Base-by-base conservation (phyloP, 2,113 vertebrate genomes). In the Mesocricetus auratus region DNA sequence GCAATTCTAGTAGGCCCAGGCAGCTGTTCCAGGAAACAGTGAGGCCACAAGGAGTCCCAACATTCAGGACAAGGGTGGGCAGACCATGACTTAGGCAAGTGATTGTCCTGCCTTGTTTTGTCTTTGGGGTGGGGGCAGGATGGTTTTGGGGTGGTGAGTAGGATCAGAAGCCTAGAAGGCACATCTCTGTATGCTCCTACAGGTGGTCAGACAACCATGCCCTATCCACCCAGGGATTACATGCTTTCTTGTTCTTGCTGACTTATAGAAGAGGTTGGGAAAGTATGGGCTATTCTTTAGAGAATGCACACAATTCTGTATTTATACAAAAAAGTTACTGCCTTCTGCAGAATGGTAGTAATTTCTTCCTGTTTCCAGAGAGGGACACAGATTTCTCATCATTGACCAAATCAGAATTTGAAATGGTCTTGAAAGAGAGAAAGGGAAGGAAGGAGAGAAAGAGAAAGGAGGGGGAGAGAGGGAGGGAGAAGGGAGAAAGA, bases 161-260 rank as follows among this genome's bases (percentile, higher is more conserved):
- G 58, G 47, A 42, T 71, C 24, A 75, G 31, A 58, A 26, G 9
- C 13, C 39, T 10, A 8, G 17, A 77, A 68, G 73, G 64, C 24
- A 17, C 0, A 21, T 26, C 78, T 58, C 71, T 75, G 60, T 15
- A 39, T 3, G 15, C 0, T 17, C 7, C 7, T n/a, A 36, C 50
- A 85, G 75, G 85, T 62, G 58, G 47, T 19, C 33, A 21, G 31
- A 4, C 11, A 1, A 53, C 22, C 69, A 1, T 85, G 71, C 33
- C 9, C 29, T 39, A 6, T 47, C 29, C 8, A 33, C 0, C 0
- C 1, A 69, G 42, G 31, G 33, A 62, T 13, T 13, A 24, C 7
- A 0, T 45, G 68, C 36, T 79, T 75, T 75, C 22, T 42, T 88
- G 42, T 0, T 33, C 42, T 33, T 88, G 29, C n/a, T 58, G 56